phyloP scores from a whole-genome alignment of 2,797 vertebrate species.

The Tinamus major region DNA sequence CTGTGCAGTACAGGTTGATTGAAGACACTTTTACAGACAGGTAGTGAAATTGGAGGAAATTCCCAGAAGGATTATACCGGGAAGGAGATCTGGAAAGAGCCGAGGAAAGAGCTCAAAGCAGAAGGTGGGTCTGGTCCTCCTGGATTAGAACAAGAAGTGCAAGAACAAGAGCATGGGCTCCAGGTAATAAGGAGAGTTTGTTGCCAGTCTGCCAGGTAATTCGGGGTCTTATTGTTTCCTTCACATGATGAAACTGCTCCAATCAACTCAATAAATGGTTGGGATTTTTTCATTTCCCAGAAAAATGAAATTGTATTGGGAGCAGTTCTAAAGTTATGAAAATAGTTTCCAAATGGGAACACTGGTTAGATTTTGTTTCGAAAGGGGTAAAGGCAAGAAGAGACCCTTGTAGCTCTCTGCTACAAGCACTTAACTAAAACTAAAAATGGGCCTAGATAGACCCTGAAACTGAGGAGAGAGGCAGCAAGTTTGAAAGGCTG shows the following conservation, averaged over 20 bases:
- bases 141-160: background rate
- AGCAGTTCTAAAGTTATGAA: background rate
- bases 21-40: background rate
- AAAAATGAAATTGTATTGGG: background rate
- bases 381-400: background rate
- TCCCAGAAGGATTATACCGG: background rate
- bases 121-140: background rate
- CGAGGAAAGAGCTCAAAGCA: background rate
- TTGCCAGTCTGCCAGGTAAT: background rate
- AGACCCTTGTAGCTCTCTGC: background rate
- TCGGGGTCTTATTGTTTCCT: background rate
- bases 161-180: background rate
- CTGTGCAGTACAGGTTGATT: background rate
- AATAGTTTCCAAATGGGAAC: background rate
- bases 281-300: background rate
- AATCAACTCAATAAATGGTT: background rate
- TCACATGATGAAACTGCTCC: background rate
- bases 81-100: background rate
- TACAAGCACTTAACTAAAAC: background rate
- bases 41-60: background rate
- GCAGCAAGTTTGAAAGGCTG: background rate
- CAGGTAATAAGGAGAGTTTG: background rate
- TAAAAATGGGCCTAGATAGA: background rate
- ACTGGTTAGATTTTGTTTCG: background rate
- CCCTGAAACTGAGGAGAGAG: background rate